Evolutionary conservation across 1,140 invertebrate genomes (phyloP).

Genomic region (Laupala kohalensis): DNA sequence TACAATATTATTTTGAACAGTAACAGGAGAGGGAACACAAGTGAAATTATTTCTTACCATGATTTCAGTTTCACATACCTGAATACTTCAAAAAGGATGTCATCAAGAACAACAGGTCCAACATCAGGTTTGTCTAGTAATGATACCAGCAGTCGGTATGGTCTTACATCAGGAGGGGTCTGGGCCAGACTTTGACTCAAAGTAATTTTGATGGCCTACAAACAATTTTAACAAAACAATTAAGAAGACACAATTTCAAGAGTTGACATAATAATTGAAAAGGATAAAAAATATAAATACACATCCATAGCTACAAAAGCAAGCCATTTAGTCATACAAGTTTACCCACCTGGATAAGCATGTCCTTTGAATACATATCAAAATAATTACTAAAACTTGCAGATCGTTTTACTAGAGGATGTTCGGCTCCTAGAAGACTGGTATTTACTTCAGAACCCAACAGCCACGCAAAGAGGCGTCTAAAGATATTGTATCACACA

Average conservation of each 20-base stretch:
- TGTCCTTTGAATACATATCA: slow-evolving; percentile 54
- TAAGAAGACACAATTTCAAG: not conserved
- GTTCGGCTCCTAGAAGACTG: slow-evolving; percentile 36
- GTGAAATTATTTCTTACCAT: not conserved
- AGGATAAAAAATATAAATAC: not conserved
- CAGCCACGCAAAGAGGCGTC: slow-evolving; percentile 72
- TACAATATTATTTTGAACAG: not conserved
- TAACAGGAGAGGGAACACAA: not conserved
- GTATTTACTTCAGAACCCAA: slow-evolving; percentile 56
- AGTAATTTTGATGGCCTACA: slow-evolving; percentile 42
- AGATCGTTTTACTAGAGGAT: slow-evolving; percentile 28
- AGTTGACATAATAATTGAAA: too few relatives aligned
- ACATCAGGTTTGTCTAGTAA: slow-evolving; percentile 83
- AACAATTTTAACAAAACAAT: not conserved
- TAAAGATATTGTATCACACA: slow-evolving; percentile 19
- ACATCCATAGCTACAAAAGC: not conserved
- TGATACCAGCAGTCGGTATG: slow-evolving; percentile 75
- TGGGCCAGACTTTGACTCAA: slow-evolving; percentile 42
- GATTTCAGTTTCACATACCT: slow-evolving; percentile 42
- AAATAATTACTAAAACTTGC: slow-evolving; percentile 46
- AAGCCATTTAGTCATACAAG: not conserved
- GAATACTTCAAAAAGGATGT: slow-evolving; percentile 75
- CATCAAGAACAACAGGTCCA: slow-evolving; percentile 69
- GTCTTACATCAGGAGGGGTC: slow-evolving; percentile 52
- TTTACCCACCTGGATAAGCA: slow-evolving; percentile 39